Base-by-base conservation (phyloP, 2,113 vertebrate genomes). In the Phocoena sinus region DNA sequence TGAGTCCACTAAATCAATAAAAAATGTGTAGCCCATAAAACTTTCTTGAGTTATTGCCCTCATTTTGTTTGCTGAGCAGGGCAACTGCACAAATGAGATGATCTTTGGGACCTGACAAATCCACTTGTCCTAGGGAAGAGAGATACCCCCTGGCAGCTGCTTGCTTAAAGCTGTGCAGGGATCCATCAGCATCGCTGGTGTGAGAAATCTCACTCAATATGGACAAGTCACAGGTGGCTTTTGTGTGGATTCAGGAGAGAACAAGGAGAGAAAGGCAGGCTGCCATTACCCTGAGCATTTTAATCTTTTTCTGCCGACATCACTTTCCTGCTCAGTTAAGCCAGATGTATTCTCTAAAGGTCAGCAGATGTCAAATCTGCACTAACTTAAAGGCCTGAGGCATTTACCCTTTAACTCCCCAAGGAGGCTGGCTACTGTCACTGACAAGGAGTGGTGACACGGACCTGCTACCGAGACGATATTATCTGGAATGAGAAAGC, bases 341-440 rank as follows among this genome's bases (percentile, higher is more conserved):
- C 63, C 86, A 86, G 33, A 76, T 91, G 73, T 63, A 23, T 65
- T 83, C 87, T 94, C 33, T 83, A 67, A 95, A 95, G 89, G 73
- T 94, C 1, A 0, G 58, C 65, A 76, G 89, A 92, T 95, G 93
- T 95, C 94, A 97, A 53, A 83, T 96, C 76, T 70, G 70, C 74
- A 82, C 36, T 36, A 81, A 92, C 71, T 80, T 41, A 41, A 68
- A 79, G 41, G 79, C 83, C 96, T 92, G n/a, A 87, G 82, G 28
- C 58, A 17, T 95, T 65, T 76, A 70, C 73, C 21, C 23, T 71
- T 67, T 91, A 65, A 58, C 60, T 97, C 92, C 65, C 53, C 13
- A 1, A 38, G 58, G 82, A 86, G 50, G 38, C 67, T 83, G 13
- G 68, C 62, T 67, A 10, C 47, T 85, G 60, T 83, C 33, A 53